Evolutionary conservation across 2,113 vertebrate genomes (phyloP), one percentile per base, ranked within the genome.

Genomic region (Neogale vison): DNA sequence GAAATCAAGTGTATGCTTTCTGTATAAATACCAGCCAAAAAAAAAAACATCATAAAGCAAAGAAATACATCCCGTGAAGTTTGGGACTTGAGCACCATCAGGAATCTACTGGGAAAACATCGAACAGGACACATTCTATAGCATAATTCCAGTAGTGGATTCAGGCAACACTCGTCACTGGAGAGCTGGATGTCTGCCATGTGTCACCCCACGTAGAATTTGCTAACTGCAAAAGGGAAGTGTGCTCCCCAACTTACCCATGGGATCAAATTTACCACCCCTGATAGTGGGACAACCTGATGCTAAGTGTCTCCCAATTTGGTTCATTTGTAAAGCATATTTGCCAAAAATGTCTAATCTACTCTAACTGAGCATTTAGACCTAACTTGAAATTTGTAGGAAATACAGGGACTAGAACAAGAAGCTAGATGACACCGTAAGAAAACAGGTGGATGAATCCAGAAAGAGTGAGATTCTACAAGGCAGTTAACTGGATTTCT

Each of bases 81-180:
- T 50, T 52, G 55, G 17, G 55, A 76, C 31, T 29, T 15, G 8
- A 63, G 61, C 36, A 61, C 39, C 55, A 39, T 1, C 17, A 31
- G 20, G 18, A 24, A 4, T 20, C 63, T 63, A 10, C 65, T 18
- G 4, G 87, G 55, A 39, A n/a, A 23, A 1, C 0, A 0, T 12
- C 55, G 2, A 0, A 26, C 18, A 0, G 4, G 4, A 42, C 6
- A 1, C 1, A 1, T 6, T 52, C 31, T 14, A 6, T 15, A 29
- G 34, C 76, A 34, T 34, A 17, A 18, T 23, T 11, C 63, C 63
- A 12, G 17, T 0, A 3, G 1, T 7, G 10, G 47, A 17, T 31
- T 81, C 23, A 45, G 76, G 42, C 74, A 61, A 1, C 34, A 24
- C 36, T 4, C 45, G 15, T 71, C 39, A 4, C 1, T 13, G 45